Base-by-base conservation (phyloP, 2,888 invertebrate genomes). In the Scaptomyza polygonia region DNA sequence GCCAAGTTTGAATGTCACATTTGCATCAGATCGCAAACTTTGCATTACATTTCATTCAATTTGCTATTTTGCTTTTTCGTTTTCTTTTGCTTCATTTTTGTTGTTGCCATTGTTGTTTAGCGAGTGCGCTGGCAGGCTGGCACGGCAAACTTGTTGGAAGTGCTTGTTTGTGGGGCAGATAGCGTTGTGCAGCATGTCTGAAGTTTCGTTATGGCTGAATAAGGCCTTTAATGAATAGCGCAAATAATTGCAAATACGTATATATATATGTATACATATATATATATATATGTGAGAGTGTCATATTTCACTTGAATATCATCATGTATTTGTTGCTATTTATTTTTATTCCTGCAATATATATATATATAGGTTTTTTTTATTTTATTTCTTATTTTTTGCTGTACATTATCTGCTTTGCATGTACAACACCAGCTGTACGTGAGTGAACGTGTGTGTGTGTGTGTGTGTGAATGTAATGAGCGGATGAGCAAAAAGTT, bases 201-300 rank as follows among this genome's bases (percentile, higher is more conserved):
- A 52, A 72, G 69, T 58, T 63, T 71, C 66, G 36, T 36, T 36
- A 40, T 43, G 64, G 57, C 69, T 72, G 81, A 68, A 54, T 52
- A 45, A 30, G 51, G 43, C 42, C 61, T 56, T 66, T 59, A 67
- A 76, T 82, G 85, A 84, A 82, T 79, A 75, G 83, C 79, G 72
- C 82, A 82, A 82, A 85, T 82, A 82, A 82, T 82, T 85, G 85
- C 75, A 64, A 77, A 85, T 82, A 85, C 85, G n/a, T n/a, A n/a
- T n/a, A n/a, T n/a, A n/a, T n/a, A n/a, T n/a, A n/a, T n/a, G n/a
- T n/a, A n/a, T n/a, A n/a, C n/a, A n/a, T n/a, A n/a, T n/a, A n/a
- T n/a, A n/a, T n/a, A n/a, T n/a, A n/a, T n/a, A n/a, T n/a, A 82
- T 82, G 79, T 77, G 74, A 67, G 67, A 79, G 82, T 82, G 85